phyloP scores from a whole-genome alignment of 2,888 invertebrate genomes.

The Protonemura montana region DNA sequence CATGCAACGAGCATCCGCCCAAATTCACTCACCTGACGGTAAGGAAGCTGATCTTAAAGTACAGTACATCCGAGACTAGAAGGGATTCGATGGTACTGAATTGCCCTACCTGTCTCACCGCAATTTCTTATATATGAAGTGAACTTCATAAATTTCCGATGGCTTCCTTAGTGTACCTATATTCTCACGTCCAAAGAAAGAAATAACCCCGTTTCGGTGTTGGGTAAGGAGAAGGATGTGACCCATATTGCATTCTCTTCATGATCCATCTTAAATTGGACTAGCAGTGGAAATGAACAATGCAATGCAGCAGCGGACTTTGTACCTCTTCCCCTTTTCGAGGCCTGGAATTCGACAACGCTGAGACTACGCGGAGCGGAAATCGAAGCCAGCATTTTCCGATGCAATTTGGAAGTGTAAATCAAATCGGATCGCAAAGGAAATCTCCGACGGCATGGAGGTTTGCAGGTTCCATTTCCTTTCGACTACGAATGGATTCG shows the following conservation, averaged over 20 bases:
- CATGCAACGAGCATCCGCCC: slow-evolving; percentile 7
- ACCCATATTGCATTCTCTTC: background rate
- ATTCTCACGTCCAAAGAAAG: background rate
- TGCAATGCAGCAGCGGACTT: background rate
- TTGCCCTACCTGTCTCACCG: background rate
- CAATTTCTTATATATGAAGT: background rate
- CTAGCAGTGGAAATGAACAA: background rate
- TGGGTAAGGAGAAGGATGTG: background rate
- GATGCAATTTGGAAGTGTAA: background rate
- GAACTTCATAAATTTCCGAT: background rate
- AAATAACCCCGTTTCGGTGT: background rate
- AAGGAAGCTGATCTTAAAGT: background rate
- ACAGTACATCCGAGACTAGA: background rate
- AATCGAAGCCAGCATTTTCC: background rate
- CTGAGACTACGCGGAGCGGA: background rate
- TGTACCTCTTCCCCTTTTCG: background rate
- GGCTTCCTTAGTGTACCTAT: background rate
- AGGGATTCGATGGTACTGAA: background rate
- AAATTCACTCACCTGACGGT: slow-evolving; percentile 7
- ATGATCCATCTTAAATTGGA: background rate
- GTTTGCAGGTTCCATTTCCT: background rate
- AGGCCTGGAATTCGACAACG: background rate
- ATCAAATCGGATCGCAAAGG: background rate
- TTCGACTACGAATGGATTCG: background rate
- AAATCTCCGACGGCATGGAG: background rate